Evolutionary conservation across 2,797 vertebrate genomes (phyloP).

Genomic region (Eulemur rubriventer): DNA sequence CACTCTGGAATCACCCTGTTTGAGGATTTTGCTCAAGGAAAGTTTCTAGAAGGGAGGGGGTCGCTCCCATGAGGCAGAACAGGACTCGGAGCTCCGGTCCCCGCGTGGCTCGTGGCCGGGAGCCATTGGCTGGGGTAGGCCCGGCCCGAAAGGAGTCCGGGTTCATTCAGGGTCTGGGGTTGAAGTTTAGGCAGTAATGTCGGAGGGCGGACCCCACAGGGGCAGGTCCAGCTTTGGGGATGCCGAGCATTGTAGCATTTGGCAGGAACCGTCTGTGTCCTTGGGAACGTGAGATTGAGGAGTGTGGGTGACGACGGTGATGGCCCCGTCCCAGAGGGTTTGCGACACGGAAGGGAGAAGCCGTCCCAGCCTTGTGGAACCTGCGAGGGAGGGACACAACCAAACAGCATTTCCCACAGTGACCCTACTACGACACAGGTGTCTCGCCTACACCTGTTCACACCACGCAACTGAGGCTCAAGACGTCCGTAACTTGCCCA

Average conservation of each 20-base stretch:
- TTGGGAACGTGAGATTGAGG: neutral
- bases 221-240: neutral
- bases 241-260: neutral
- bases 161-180: neutral
- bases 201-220: neutral
- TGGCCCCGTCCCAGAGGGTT: neutral
- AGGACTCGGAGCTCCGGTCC: rapidly evolving
- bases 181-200: neutral
- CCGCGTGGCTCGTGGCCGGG: neutral
- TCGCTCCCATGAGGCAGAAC: rapidly evolving
- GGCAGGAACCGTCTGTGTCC: neutral
- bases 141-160: neutral
- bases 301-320: rapidly evolving
- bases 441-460: rapidly evolving
- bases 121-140: neutral
- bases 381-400: rapidly evolving
- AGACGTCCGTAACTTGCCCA: neutral
- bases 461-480: neutral
- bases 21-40: neutral
- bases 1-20: neutral
- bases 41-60: neutral
- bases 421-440: rapidly evolving
- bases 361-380: rapidly evolving
- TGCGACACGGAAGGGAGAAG: rapidly evolving
- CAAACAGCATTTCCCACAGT: neutral